Base-by-base conservation (phyloP, 2,113 vertebrate genomes). In the Chionomys nivalis region DNA sequence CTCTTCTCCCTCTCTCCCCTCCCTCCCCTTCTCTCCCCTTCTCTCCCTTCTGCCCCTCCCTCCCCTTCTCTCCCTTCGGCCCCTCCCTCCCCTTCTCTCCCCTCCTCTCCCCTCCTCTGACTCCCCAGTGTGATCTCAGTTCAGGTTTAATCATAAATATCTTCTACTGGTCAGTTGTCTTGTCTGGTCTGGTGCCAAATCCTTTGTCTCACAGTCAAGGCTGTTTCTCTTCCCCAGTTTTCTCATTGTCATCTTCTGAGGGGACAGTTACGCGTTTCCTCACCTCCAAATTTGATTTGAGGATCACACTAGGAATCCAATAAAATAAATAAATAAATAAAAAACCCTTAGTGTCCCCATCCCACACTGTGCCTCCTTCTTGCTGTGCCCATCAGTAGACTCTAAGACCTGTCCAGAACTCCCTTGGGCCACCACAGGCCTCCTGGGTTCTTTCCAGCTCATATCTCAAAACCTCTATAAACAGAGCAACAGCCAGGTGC, bases 331-430 rank as follows among this genome's bases (percentile, higher is more conserved):
- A 14, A 17, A 55, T 16, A 0, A 47, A 36, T 31, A 13, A 31
- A 42, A 33, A n/a, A n/a, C n/a, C 44, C 26, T 16, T 87, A 1
- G 0, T 5, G 13, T 17, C 2, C n/a, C 47, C n/a, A 23, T 4
- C 4, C 33, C 0, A 0, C 19, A 2, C 10, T 33, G 14, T 0
- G 0, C 0, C 9, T 26, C 1, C 1, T 14, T 7, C 5, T 65
- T 78, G 2, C 13, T 14, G 5, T 26, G 24, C 8, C 12, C 82
- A 7, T 14, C 31, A 49, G 13, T 33, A 4, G 17, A 65, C 36
- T 33, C 2, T 26, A 3, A 33, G 75, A 31, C 24, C 13, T 39
- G 4, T 9, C 7, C 1, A 23, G 11, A 5, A 0, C 28, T 55
- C 4, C 1, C 0, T 0, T 1, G 19, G 17, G 7, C 39, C 61